phyloP scores from a whole-genome alignment of 2,113 vertebrate genomes.

The Kryptolebias marmoratus region DNA sequence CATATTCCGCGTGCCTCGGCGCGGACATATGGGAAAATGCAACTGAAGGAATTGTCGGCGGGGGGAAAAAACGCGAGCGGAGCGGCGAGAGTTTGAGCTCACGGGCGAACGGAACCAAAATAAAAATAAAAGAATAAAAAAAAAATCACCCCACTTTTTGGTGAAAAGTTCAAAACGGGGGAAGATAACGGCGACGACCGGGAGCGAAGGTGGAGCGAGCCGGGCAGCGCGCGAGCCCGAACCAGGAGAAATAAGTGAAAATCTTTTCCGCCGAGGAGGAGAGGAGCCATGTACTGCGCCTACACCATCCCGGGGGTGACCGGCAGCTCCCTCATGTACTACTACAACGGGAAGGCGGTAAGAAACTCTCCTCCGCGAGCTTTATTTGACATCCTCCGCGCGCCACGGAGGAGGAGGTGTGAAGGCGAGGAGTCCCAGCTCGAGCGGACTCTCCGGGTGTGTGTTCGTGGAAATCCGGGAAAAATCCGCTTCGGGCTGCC shows the following conservation, averaged over 20 bases:
- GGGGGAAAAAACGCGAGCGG: conserved; percentile 83
- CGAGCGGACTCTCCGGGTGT: neutral
- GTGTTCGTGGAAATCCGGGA: neutral
- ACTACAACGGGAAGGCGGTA: conserved; percentile 98
- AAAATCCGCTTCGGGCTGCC: neutral
- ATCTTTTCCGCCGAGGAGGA: conserved; percentile 51
- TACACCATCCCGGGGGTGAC: conserved; percentile 96
- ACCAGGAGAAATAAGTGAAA: conserved; percentile 6
- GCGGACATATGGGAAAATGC: conserved; percentile 97
- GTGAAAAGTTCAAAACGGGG: conserved; percentile 78
- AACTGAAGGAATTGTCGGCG: conserved; percentile 96
- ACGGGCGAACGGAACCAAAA: neutral
- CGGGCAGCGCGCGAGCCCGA: conserved; percentile 38
- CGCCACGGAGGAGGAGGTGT: conserved; percentile 51
- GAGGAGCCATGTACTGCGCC: conserved; percentile 89
- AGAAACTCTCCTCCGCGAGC: conserved; percentile 65
- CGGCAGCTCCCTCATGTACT: conserved; percentile 93
- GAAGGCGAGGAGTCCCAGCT: conserved; percentile 56
- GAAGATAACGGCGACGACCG: conserved; percentile 64
- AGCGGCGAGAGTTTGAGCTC: conserved; percentile 82
- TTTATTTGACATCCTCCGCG: conserved; percentile 2
- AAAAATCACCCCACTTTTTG: conserved; percentile 32
- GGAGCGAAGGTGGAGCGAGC: conserved; percentile 37
- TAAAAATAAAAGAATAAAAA: no score
- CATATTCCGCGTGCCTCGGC: conserved; percentile 92